Evolutionary conservation across 2,797 vertebrate species (phyloP), one percentile per base, ranked within the genome.

Genomic region (Lepidocolaptes lacrymiger): DNA sequence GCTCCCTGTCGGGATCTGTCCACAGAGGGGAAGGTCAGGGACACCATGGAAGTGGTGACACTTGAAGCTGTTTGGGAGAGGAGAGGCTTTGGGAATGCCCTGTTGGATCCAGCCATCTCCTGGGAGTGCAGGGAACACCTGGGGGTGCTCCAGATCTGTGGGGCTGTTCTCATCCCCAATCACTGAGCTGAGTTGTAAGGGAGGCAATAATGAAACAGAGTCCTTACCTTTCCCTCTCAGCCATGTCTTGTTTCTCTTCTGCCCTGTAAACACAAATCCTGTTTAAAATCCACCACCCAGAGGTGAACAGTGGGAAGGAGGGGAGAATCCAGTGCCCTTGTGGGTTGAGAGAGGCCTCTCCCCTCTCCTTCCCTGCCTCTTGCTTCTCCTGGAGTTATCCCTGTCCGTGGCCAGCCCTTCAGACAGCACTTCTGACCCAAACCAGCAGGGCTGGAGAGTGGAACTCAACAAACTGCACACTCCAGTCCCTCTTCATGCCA

Each of bases 241-340:
- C 66, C 91, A 82, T 24, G 41, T 96, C 95, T 55, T 96, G 94
- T 30, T 97, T 97, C 82, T 96, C 97, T 91, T 97, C 97, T 66
- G 88, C 96, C 95, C 97, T 97, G 94, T 79, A 71, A 96, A 49
- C 46, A 95, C 36, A 94, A 88, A 94, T 6, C 12, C 13, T 13
- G 0, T 17, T 72, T 92, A 68, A 67, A 86, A 85, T 54, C 41
- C 54, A 2, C 22, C 26, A 4, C 9, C 54, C n/a, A 12, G 34
- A 26, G 14, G 28, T 0, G 1, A 74, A 48, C 16, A 3, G 28
- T 0, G 36, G 49, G 48, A 37, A 16, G 24, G 34, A 14, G 32
- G 5, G 15, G 56, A 64, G 13, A 10, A 20, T 8, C 49, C 49
- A 20, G 52, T 0, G 41, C 22, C 3, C 37, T 44, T 9, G 21